Base-by-base conservation (phyloP, 1,140 invertebrate genomes). In the Myzus persicae region DNA sequence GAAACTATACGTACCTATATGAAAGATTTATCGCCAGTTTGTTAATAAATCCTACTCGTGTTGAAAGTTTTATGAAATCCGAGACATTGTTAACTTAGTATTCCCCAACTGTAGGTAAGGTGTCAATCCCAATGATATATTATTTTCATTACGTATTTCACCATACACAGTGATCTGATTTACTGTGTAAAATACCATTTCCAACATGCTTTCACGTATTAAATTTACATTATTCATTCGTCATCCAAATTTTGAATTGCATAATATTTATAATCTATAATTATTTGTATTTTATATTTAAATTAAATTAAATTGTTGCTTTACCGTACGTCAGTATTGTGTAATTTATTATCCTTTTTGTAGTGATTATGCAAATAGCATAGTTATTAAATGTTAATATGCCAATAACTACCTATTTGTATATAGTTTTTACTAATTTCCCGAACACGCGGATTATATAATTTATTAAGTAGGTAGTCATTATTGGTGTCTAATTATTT, bases 21-120 rank as follows among this genome's bases (percentile, higher is more conserved):
- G 88, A 89, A 89, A 89, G 88, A 89, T 89, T 89, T 89, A 89
- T 54, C 7, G 26, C 24, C 46, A 36, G 36, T 89, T 54, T 51
- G 88, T 89, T 40, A 89, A 89, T 89, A 89, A 54, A 89, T 54
- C 88, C 48, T 54, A 38, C 8, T 20, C 36, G 87, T 51, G 87
- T 51, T 89, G 48, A 89, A 89, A 89, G 88, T 89, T 54, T 89
- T 89, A 89, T 89, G 88, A 54, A 89, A 89, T 89, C 24, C 24
- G 88, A 89, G 88, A 89, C 88, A 89, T 89, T 89, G 88, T 89
- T 89, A 54, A 89, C 46, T 89, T 51, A 85, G n/a, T 51, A 51
- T 89, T 89, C 46, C 46, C 87, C 22, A 36, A 51, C 46, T 89
- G n/a, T 51, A 89, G 87, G 87, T 51, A 24, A 36, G 46, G 44